Conservation (phyloP, 1,140 invertebrate species). For the Nebria ingens region DNA sequence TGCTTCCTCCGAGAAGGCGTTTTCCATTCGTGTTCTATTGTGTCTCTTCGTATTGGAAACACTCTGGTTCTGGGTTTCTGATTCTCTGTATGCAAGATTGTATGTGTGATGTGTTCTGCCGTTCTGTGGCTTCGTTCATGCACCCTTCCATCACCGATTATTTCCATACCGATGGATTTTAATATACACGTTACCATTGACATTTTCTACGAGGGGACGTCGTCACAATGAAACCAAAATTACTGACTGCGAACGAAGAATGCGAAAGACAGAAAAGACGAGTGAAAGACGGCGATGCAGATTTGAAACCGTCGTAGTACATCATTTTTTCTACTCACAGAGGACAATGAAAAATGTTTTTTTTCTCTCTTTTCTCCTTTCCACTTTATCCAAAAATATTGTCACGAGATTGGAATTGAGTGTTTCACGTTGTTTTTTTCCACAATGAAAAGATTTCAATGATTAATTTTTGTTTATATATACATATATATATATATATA, state of each 20-base stretch:
- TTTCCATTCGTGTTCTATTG: conserved; percentile 3
- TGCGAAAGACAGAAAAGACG: too few relatives aligned
- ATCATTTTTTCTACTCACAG: neutral
- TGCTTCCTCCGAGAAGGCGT: too few relatives aligned
- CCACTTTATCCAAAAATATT: neutral
- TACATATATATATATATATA: neutral
- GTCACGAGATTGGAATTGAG: too few relatives aligned
- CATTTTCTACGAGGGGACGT: neutral
- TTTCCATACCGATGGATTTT: conserved; percentile 8
- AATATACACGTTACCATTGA: conserved; percentile 7
- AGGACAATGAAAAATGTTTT: too few relatives aligned
- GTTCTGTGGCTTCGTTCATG: neutral
- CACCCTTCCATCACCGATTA: conserved; percentile 6
- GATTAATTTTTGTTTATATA: neutral
- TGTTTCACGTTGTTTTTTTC: neutral
- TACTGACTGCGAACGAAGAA: neutral
- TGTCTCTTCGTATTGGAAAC: conserved; percentile 4
- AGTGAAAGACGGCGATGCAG: too few relatives aligned
- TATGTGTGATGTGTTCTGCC: conserved; percentile 2
- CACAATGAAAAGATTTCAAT: neutral
- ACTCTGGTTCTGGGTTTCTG: conserved; percentile 3
- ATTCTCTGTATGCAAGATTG: too few relatives aligned
- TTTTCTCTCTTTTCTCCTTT: too few relatives aligned
- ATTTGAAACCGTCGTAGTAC: neutral
- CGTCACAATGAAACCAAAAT: conserved; percentile 3